Conservation (phyloP, 2,113 vertebrate species). For the Lipotes vexillifer region DNA sequence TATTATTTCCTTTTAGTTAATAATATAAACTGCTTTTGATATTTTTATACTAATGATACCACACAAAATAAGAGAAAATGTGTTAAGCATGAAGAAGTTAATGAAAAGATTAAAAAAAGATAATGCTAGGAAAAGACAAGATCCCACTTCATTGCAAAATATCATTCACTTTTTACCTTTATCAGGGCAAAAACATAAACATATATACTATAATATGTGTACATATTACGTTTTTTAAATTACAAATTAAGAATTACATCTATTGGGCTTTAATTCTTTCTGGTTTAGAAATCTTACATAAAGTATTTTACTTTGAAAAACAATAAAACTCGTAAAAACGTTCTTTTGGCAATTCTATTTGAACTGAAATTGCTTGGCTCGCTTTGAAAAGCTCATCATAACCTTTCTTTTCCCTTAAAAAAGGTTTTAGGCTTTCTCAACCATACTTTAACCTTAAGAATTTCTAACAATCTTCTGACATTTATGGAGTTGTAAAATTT, state of each 20-base stretch:
- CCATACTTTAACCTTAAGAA: not conserved
- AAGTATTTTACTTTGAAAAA: not conserved
- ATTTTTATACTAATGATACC: not conserved
- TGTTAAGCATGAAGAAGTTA: constrained; percentile 21
- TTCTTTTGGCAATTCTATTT: not conserved
- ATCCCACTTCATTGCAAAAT: not conserved
- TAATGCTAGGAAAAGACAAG: not conserved
- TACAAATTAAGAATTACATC: not conserved
- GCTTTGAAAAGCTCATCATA: not conserved
- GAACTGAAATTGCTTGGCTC: not conserved
- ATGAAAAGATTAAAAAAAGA: constrained; percentile 1
- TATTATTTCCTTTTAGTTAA: not conserved
- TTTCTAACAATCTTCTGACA: not conserved
- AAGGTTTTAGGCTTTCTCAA: not conserved
- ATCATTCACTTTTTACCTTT: not conserved
- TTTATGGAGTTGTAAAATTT: not conserved
- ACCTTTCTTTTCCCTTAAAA: not conserved
- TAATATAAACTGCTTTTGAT: constrained; percentile 28
- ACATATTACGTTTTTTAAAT: not conserved
- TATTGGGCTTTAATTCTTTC: not conserved
- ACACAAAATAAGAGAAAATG: constrained; percentile 19
- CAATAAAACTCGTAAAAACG: not conserved
- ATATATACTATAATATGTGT: not conserved
- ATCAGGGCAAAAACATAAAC: not conserved
- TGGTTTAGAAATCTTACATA: not conserved